A percentile compares a stretch with the other conserved stretches of the same genome.
phyloP scores from a whole-genome alignment of 2,888 invertebrate genomes.

The Andrena hattorfiana region DNA sequence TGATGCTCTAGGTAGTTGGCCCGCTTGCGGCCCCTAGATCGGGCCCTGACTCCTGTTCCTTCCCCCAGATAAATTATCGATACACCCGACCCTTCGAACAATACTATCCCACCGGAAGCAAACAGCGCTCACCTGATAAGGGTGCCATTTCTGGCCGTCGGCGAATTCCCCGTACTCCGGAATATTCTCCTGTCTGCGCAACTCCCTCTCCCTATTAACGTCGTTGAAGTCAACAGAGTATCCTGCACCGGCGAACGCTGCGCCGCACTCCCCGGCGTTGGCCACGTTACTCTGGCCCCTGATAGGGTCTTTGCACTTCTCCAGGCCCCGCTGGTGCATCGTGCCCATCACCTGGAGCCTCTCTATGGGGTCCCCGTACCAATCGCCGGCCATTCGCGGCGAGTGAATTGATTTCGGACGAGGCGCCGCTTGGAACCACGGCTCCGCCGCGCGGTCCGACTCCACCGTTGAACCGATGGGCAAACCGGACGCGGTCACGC shows the following conservation, averaged over 20 bases:
- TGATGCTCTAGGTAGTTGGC: no score
- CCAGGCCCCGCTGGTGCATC: slow-evolving; percentile 67
- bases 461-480: slow-evolving; percentile 54
- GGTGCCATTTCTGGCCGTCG: slow-evolving; percentile 84
- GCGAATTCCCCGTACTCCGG: slow-evolving; percentile 77
- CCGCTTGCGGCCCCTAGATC: no score
- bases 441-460: slow-evolving; percentile 50
- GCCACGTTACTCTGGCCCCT: slow-evolving; percentile 46
- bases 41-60: no score
- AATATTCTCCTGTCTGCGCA: slow-evolving; percentile 67
- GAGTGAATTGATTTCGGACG: slow-evolving; percentile 62
- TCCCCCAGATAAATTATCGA: no score
- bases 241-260: slow-evolving; percentile 41
- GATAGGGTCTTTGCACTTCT: slow-evolving; percentile 59
- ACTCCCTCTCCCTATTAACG: slow-evolving; percentile 59
- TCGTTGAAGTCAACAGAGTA: slow-evolving; percentile 61
- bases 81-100: no score
- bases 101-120: no score
- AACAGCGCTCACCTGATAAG: slow-evolving; percentile 80
- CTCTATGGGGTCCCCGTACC: slow-evolving; percentile 70
- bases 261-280: slow-evolving; percentile 47
- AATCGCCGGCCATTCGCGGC: slow-evolving; percentile 58
- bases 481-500: slow-evolving; percentile 52
- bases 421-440: slow-evolving; percentile 63
- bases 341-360: slow-evolving; percentile 66